phyloP scores from a whole-genome alignment of 2,113 vertebrate species.

The Falco punctatus region DNA sequence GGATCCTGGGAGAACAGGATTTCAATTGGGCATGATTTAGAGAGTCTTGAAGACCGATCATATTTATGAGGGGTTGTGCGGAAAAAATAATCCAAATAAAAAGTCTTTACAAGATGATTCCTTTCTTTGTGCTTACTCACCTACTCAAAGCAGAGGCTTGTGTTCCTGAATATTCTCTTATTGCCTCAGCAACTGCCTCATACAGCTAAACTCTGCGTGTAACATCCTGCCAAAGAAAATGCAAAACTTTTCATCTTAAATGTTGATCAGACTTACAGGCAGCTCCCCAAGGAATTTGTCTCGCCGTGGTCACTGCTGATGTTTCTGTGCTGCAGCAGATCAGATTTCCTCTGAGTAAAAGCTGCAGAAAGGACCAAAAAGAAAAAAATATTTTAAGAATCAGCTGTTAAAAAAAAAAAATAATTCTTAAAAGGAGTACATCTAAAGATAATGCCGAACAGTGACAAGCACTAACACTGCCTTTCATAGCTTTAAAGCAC shows the following conservation, averaged over 20 bases:
- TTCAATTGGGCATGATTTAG: not conserved
- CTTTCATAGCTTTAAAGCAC: not conserved
- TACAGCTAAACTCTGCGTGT: not conserved
- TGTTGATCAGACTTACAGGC: conserved; percentile 52
- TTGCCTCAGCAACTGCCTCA: conserved; percentile 10
- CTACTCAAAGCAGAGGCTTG: not conserved
- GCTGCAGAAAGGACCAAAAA: conserved; percentile 6
- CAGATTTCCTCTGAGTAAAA: conserved; percentile 46
- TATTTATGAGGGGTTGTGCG: not conserved
- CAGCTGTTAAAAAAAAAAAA: not conserved
- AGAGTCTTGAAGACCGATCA: not conserved
- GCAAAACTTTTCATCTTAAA: conserved; percentile 51
- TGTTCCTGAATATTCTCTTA: conserved; percentile 33
- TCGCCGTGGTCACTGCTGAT: not conserved
- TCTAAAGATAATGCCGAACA: not conserved
- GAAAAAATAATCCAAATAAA: not conserved
- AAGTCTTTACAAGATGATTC: not conserved
- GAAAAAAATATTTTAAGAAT: not conserved
- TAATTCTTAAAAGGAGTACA: not conserved
- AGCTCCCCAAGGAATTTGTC: conserved; percentile 53
- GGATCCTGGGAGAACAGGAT: not conserved
- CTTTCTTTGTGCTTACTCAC: not conserved
- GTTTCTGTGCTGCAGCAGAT: conserved; percentile 27
- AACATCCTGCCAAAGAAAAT: conserved; percentile 52
- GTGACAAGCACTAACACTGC: not conserved